These are phyloP conservation scores for Abramis brama DNA, from an alignment of 2,113 vertebrate species.

Conservation along the genomic window DNA sequence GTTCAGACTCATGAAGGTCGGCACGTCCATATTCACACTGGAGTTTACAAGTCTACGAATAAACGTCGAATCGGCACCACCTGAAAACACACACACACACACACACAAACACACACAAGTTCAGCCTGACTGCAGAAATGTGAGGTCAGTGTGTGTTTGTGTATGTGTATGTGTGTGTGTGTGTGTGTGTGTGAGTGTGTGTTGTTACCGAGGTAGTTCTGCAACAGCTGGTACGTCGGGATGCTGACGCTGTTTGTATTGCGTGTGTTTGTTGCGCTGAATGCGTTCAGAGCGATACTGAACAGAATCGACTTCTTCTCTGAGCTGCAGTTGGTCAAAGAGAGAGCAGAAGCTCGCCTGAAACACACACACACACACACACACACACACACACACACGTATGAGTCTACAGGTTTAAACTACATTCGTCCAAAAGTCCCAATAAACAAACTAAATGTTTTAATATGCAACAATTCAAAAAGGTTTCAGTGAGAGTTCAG, in stretches of 20 bases:
- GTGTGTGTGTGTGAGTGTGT: background rate
- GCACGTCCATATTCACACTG: conserved; percentile 68
- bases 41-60: conserved; percentile 43
- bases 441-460: too few relatives aligned
- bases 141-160: background rate
- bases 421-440: background rate
- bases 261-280: conserved; percentile 14
- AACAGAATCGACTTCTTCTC: conserved; percentile 74
- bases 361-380: conserved; percentile 15
- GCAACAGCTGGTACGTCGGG: conserved; percentile 65
- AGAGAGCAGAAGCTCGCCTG: conserved; percentile 67
- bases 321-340: conserved; percentile 69
- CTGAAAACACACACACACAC: conserved; percentile 53
- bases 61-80: conserved; percentile 48
- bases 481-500: too few relatives aligned
- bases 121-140: background rate
- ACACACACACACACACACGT: background rate
- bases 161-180: background rate
- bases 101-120: conserved; percentile 30
- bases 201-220: conserved; percentile 75
- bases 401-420: too few relatives aligned
- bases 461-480: too few relatives aligned
- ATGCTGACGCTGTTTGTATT: background rate
- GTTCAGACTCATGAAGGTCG: conserved; percentile 63
- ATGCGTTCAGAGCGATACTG: conserved; percentile 68